phyloP scores from a whole-genome alignment of 2,888 invertebrate genomes.

The Brenthis hecate region DNA sequence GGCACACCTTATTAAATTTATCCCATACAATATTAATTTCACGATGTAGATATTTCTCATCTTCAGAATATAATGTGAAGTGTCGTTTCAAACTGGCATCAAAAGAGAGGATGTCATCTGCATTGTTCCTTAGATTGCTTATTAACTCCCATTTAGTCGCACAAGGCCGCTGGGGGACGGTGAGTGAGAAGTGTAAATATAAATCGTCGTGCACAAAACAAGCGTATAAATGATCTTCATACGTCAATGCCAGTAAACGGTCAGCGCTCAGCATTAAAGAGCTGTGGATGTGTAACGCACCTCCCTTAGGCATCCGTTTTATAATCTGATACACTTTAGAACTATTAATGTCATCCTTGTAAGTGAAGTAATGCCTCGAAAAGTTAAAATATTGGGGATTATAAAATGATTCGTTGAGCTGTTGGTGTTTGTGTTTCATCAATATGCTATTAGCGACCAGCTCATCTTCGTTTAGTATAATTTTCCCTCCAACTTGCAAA shows the following conservation, averaged over 20 bases:
- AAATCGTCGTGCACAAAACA: conserved; percentile 62
- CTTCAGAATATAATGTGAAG: conserved; percentile 78
- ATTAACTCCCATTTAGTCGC: conserved; percentile 73
- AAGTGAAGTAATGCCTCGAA: conserved; percentile 85
- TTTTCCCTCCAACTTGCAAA: conserved; percentile 73
- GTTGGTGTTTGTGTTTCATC: conserved; percentile 80
- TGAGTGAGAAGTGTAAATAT: conserved; percentile 62
- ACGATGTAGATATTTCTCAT: conserved; percentile 59
- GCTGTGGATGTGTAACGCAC: conserved; percentile 86
- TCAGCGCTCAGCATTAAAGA: conserved; percentile 84
- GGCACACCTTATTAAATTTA: conserved; percentile 80
- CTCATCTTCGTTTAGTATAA: conserved; percentile 75
- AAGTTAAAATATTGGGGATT: conserved; percentile 82
- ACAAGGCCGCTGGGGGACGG: conserved; percentile 60
- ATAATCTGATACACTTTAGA: conserved; percentile 87
- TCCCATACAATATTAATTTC: conserved; percentile 84
- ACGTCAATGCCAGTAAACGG: conserved; percentile 84
- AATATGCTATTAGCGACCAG: conserved; percentile 78
- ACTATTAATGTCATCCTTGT: conserved; percentile 80
- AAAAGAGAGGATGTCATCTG: conserved; percentile 69
- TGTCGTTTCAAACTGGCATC: conserved; percentile 77
- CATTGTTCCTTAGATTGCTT: conserved; percentile 68
- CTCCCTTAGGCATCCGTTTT: conserved; percentile 88
- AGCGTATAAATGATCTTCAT: conserved; percentile 83
- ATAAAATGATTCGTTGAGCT: conserved; percentile 73